Conservation (phyloP, 2,888 invertebrate genomes). For the Pantelozetes paolii region DNA sequence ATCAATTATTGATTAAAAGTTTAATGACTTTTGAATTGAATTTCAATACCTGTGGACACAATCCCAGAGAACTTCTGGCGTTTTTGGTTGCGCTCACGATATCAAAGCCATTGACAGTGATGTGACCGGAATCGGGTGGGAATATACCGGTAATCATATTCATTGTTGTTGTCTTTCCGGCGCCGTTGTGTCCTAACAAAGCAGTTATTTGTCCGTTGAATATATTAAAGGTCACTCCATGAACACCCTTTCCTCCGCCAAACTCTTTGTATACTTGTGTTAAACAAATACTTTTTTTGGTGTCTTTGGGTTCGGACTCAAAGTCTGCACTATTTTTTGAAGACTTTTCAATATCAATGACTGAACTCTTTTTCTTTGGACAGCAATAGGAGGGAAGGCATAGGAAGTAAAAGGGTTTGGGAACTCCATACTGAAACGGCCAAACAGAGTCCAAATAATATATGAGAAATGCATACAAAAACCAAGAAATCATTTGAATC, state of each 20-base stretch:
- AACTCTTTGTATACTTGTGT: not conserved
- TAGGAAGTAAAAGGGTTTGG: constrained; percentile 74
- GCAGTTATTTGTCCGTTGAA: constrained; percentile 83
- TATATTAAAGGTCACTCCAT: constrained; percentile 54
- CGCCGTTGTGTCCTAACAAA: constrained; percentile 78
- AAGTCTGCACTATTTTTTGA: not conserved
- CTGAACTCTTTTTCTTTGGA: too few species aligned
- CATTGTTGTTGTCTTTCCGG: constrained; percentile 76
- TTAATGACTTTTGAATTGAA: too few species aligned
- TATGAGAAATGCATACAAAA: constrained; percentile 56
- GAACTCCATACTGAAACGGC: constrained; percentile 80
- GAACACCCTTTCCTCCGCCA: not conserved
- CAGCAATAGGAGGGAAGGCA: constrained; percentile 54
- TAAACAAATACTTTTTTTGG: not conserved
- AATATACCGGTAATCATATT: constrained; percentile 71
- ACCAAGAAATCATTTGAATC: not conserved
- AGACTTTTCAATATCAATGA: not conserved
- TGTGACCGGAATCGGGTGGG: constrained; percentile 51
- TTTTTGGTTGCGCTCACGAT: constrained; percentile 61
- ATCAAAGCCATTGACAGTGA: constrained; percentile 55
- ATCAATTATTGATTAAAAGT: too few species aligned
- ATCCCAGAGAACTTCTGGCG: too few species aligned
- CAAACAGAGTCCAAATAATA: constrained; percentile 78
- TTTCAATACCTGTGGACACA: too few species aligned
- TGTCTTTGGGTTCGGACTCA: too few species aligned